These are phyloP conservation scores for Nomada ferruginata DNA, from an alignment of 2,888 invertebrate species.

Conservation along the genomic window DNA sequence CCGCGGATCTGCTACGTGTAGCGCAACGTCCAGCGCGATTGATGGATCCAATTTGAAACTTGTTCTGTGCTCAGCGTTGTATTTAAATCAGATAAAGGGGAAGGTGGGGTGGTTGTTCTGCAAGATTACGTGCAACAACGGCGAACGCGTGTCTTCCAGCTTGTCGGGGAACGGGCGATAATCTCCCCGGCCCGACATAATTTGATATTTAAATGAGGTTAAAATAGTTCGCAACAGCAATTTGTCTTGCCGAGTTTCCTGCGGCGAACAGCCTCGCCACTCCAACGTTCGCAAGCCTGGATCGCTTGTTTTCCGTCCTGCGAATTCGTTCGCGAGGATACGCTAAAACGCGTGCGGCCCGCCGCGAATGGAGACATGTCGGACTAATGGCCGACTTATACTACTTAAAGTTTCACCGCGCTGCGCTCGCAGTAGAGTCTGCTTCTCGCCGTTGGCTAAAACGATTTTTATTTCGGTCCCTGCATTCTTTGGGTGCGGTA, in stretches of 20 bases:
- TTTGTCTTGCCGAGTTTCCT: constrained; percentile 78
- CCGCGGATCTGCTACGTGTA: too few species aligned
- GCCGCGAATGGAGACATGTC: constrained; percentile 5
- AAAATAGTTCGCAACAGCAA: constrained; percentile 81
- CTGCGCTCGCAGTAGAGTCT: neutral
- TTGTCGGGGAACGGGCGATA: constrained; percentile 52
- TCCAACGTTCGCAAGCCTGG: neutral
- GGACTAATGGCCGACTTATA: neutral
- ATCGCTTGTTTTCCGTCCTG: constrained; percentile 33
- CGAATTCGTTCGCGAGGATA: constrained; percentile 38
- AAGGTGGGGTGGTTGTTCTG: constrained; percentile 1
- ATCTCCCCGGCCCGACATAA: constrained; percentile 69
- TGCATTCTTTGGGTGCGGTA: too few species aligned
- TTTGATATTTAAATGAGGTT: constrained; percentile 81
- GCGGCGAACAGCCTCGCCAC: constrained; percentile 45
- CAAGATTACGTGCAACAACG: constrained; percentile 46
- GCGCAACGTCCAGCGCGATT: constrained; percentile 13
- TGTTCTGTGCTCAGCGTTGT: constrained; percentile 23
- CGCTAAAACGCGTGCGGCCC: constrained; percentile 31
- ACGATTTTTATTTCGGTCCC: too few species aligned
- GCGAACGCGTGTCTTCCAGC: constrained; percentile 42
- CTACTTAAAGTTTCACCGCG: constrained; percentile 4
- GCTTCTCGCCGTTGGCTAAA: too few species aligned
- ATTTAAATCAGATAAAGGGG: constrained; percentile 43
- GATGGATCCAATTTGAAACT: constrained; percentile 51